These are phyloP conservation scores for Alcedo quadribrachys DNA, from an alignment of 2,797 vertebrate genomes.

Conservation along the genomic window DNA sequence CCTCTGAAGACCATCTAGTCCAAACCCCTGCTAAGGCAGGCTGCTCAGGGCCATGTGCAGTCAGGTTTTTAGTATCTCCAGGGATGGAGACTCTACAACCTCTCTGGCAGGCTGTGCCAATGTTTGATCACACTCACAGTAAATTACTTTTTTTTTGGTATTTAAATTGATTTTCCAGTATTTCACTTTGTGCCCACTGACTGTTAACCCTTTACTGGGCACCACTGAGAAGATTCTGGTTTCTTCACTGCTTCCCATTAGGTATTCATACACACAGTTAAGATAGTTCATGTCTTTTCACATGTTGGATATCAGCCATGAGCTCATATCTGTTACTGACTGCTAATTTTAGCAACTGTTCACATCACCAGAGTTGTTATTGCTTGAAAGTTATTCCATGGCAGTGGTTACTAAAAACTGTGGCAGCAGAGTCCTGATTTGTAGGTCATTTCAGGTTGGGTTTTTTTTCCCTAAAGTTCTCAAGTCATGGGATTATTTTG, in stretches of 20 bases:
- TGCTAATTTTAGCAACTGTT: not conserved
- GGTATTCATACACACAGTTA: not conserved
- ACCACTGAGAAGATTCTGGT: not conserved
- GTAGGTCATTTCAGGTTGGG: not conserved
- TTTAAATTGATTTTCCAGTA: not conserved
- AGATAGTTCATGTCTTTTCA: not conserved
- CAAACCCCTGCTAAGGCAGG: not conserved
- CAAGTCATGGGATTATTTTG: not conserved
- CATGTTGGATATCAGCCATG: not conserved
- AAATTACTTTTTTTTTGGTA: not conserved
- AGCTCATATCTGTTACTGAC: not conserved
- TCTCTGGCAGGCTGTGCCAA: not conserved
- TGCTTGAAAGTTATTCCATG: constrained; percentile 24
- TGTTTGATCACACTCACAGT: not conserved
- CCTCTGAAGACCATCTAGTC: not conserved
- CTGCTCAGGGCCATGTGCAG: not conserved
- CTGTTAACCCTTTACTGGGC: not conserved
- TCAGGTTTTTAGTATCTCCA: not conserved
- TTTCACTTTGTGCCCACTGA: not conserved
- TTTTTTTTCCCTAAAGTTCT: not conserved
- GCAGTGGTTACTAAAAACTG: not conserved
- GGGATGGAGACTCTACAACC: not conserved
- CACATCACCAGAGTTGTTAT: constrained; percentile 19
- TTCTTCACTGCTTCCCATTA: not conserved
- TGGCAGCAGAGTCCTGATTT: not conserved